Evolutionary conservation across 2,113 vertebrate genomes (phyloP), one percentile per base, ranked within the genome.

Genomic region (Piaya cayana): DNA sequence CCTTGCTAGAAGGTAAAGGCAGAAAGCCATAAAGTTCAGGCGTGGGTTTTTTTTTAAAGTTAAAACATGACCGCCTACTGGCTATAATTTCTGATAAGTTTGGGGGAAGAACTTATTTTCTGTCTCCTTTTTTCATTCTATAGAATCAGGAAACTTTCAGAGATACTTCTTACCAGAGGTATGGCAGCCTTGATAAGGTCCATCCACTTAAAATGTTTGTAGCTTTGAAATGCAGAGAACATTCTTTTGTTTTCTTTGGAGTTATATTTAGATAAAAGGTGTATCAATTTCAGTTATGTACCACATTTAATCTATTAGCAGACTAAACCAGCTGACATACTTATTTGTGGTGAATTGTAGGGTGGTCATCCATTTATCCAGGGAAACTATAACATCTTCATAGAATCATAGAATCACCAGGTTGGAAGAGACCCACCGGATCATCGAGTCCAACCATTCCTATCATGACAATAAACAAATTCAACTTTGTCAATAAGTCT

Each of bases 1-100:
- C 86, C 58, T 87, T 91, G 58, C 82, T 97, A 79, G 81, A 90
- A 96, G 93, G 92, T 93, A 93, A 89, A 95, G 52, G 37, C 91
- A 90, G 36, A 92, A 96, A 95, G 95, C 90, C 75, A 23, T 63
- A n/a, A 94, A 94, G 64, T 94, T 62, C 25, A 63, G 69, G 37
- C 69, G 22, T 74, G 18, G n/a, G n/a, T n/a, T n/a, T 71, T 94
- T 94, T 84, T 88, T 85, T 64, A 60, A 92, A 95, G 72, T 64
- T 92, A 77, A 91, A 95, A 64, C 64, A 80, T 1, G 3, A 23
- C 43, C 1, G n/a, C 80, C 95, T 86, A 86, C 83, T 93, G 47
- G 43, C 67, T 93, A 78, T 91, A 92, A 94, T 92, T 97, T 96
- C 65, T 68, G 72, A 8, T 21, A 86, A 72, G 77, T 94, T 92